Evolutionary conservation across 1,140 invertebrate species (phyloP), one percentile per base, ranked within the genome.

Genomic region (Drosophila repletoides): DNA sequence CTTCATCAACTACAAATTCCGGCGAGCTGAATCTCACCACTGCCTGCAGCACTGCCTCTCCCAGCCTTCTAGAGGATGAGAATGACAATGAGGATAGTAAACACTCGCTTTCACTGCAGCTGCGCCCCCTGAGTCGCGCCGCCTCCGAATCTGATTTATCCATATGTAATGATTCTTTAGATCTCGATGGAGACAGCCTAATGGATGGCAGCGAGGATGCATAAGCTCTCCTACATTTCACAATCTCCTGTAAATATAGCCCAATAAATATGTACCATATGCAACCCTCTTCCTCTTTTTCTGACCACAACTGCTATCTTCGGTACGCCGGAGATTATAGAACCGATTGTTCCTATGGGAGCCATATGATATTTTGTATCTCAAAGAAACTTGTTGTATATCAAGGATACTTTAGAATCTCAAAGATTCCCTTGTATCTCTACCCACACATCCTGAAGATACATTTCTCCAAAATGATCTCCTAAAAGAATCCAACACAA

Each of bases 91-190:
- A 87, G 36, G 77, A 90, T n/a, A 72, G 86, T 17, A 88, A 89
- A 17, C 80, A 89, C 12, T 71, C 86, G n/a, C 45, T 80, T 0
- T 68, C 71, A 0, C 58, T 86, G 7, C 68, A 70, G 4, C 33
- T 74, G 19, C 72, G 71, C 2, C 53, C 71, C 4, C 14, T 86
- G 9, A 89, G 84, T 68, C 71, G 72, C 3, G 72, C 73, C 6
- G 72, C 73, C 21, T 77, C 84, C 2, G 89, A 90, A 55, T 89
- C 89, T 0, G 89, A 90, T 67, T 52, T 90, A 17, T 90, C 89
- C 2, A 76, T 90, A 22, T 90, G 89, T 51, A 90, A 90, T 52
- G 89, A 90, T 43, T 90, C 89, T 0, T 45, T 83, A 2, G 80
- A 87, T 6, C 49, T 83, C 17, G 80, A 87, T 7, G 80, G 73